These are phyloP conservation scores for Crocallis elinguaria DNA, from an alignment of 2,888 invertebrate species.

Conservation along the genomic window DNA sequence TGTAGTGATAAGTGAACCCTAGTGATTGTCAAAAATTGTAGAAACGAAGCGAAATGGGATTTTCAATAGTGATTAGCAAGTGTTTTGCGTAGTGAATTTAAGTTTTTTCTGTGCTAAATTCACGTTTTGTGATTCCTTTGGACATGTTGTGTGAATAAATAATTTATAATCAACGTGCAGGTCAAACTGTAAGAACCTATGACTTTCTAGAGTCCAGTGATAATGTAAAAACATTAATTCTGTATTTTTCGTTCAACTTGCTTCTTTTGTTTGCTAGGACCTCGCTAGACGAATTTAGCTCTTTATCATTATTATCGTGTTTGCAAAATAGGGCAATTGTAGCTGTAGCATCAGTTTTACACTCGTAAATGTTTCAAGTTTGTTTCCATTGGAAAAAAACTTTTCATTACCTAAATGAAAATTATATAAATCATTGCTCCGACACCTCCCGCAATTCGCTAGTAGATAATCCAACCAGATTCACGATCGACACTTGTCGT, in stretches of 20 bases:
- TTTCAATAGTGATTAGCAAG: not conserved
- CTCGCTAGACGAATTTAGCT: not conserved
- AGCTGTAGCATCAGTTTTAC: not conserved
- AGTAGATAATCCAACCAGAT: conserved; percentile 62
- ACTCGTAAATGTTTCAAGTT: conserved; percentile 1
- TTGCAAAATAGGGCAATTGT: not conserved
- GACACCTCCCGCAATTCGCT: not conserved
- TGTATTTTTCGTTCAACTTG: conserved; percentile 12
- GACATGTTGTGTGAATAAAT: not conserved
- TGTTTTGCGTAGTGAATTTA: conserved; percentile 32
- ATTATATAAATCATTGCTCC: not conserved
- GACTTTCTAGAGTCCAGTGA: conserved; percentile 28
- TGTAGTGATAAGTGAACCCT: not conserved
- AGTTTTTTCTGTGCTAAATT: conserved; percentile 13
- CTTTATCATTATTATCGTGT: not conserved
- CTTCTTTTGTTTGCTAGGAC: conserved; percentile 5
- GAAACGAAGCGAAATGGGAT: conserved; percentile 22
- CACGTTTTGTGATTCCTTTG: conserved; percentile 5
- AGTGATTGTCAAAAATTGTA: conserved; percentile 21
- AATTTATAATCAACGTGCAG: conserved; percentile 3
- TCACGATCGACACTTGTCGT: conserved; percentile 69
- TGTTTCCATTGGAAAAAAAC: not conserved
- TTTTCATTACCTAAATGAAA: not conserved
- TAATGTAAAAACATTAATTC: not conserved
- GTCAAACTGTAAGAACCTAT: conserved; percentile 18